phyloP scores from a whole-genome alignment of 2,888 invertebrate genomes.

The Itoplectis maculator region DNA sequence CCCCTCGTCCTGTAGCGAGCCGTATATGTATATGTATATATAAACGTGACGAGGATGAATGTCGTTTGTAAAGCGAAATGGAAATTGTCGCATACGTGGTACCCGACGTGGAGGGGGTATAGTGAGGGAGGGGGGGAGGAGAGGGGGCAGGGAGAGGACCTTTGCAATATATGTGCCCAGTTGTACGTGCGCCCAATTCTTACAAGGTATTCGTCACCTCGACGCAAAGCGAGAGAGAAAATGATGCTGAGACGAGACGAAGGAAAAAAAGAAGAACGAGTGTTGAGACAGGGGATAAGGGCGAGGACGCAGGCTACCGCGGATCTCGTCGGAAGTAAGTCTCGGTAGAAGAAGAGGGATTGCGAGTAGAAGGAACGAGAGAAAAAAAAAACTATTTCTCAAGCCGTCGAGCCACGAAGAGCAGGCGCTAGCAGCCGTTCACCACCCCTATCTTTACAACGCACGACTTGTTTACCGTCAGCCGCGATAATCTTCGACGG shows the following conservation, averaged over 20 bases:
- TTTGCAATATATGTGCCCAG: constrained; percentile 24
- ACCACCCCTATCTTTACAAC: constrained; percentile 55
- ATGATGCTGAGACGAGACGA: constrained; percentile 9
- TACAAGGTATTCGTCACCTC: constrained; percentile 47
- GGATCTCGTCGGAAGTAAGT: constrained; percentile 30
- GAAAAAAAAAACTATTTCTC: constrained; percentile 45
- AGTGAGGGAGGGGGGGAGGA: neutral
- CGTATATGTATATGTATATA: constrained; percentile 11
- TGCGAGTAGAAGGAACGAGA: neutral
- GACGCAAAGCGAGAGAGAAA: constrained; percentile 17
- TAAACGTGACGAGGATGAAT: constrained; percentile 35
- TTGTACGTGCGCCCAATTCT: constrained; percentile 25
- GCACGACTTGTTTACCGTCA: constrained; percentile 63
- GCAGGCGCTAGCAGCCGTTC: constrained; percentile 1
- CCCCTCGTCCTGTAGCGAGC: neutral
- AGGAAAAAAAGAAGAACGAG: constrained; percentile 25
- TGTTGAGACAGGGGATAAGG: constrained; percentile 18
- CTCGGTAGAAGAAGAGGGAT: neutral
- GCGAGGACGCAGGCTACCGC: constrained; percentile 13
- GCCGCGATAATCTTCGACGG: constrained; percentile 56
- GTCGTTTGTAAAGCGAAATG: constrained; percentile 45
- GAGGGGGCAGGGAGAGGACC: constrained; percentile 6
- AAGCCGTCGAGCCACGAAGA: constrained; percentile 46
- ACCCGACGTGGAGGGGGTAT: neutral
- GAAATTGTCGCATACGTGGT: constrained; percentile 31